A percentile compares a stretch with the other conserved stretches of the same genome.
Evolutionary conservation across 2,888 invertebrate genomes (phyloP).

Genomic region (Heteropelma amictum): DNA sequence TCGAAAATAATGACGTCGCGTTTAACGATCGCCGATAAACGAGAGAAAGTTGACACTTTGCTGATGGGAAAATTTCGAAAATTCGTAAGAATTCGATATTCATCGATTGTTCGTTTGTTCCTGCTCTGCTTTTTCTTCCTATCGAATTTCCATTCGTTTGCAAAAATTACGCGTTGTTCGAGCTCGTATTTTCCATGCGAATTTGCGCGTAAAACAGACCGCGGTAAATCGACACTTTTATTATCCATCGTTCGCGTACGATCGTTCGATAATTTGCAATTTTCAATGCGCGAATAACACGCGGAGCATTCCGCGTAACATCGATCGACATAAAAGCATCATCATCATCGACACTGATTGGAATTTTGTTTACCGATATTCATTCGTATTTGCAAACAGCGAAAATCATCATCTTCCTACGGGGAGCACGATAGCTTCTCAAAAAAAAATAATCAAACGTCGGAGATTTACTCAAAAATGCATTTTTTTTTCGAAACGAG

Average conservation of each 20-base stretch:
- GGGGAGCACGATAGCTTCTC: too few species aligned
- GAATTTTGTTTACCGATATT: not conserved
- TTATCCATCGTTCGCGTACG: slow-evolving; percentile 8
- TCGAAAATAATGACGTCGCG: slow-evolving; percentile 7
- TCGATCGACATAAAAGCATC: not conserved
- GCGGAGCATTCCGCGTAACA: not conserved
- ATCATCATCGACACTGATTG: not conserved
- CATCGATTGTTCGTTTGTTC: slow-evolving; percentile 19
- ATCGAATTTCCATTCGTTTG: slow-evolving; percentile 3
- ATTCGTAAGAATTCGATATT: not conserved
- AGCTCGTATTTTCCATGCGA: not conserved
- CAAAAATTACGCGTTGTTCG: not conserved
- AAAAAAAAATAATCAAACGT: too few species aligned
- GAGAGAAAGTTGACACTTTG: too few species aligned
- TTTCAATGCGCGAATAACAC: slow-evolving; percentile 3
- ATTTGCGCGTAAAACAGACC: slow-evolving; percentile 14
- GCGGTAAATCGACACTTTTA: slow-evolving; percentile 43
- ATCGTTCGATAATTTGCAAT: slow-evolving; percentile 39
- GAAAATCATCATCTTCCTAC: too few species aligned
- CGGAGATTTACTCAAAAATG: too few species aligned
- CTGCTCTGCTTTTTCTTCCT: slow-evolving; percentile 5
- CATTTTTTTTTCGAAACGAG: too few species aligned
- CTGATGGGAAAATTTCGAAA: not conserved
- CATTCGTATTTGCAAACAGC: too few species aligned
- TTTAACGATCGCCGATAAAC: not conserved